Base-by-base conservation (phyloP, 2,888 invertebrate genomes). In the Conistra vaccinii region DNA sequence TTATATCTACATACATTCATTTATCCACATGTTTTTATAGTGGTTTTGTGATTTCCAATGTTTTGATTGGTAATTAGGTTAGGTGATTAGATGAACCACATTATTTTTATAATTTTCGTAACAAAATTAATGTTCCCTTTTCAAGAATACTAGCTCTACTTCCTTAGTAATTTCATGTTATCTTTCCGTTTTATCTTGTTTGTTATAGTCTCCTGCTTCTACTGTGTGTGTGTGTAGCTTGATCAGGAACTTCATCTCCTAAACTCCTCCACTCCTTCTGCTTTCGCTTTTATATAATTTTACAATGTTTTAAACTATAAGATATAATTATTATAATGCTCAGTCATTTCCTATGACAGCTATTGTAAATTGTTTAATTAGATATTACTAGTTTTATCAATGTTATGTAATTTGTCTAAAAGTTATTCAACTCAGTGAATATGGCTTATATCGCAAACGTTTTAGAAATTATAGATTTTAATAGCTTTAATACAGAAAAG, bases 351-450 rank as follows among this genome's bases (percentile, higher is more conserved):
- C 45, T 72, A 60, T 69, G 48, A 73, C 69, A 69, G 63, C 58
- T 69, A 65, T 68, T 76, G 73, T 77, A 73, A 76, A 76, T 66
- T 62, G 12, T 77, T 69, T 83, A 76, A 83, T 83, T 62, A 71
- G 68, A 60, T 58, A 51, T 80, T 60, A 67, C 32, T 20, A 17
- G 17, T 58, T 69, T 51, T 66, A 72, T 66, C 48, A 42, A 42
- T 48, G 53, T 84, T 81, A 69, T 53, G 39, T 81, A 81, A 84
- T 75, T 55, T 23, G 29, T 67, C 5, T 53, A 17, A 45, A 48
- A 35, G 35, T 53, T 62, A 48, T 72, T 45, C 4, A 57, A 60
- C n/a, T 23, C 3, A 35, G 6, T 69, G 23, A 63, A n/a, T 20
- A 61, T 57, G 14, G n/a, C n/a, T 12, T 53, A 53, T n/a, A 26